A percentile compares a stretch with the other conserved stretches of the same genome.
Evolutionary conservation across 1,140 invertebrate genomes (phyloP).

Genomic region (Hormaphis cornu): DNA sequence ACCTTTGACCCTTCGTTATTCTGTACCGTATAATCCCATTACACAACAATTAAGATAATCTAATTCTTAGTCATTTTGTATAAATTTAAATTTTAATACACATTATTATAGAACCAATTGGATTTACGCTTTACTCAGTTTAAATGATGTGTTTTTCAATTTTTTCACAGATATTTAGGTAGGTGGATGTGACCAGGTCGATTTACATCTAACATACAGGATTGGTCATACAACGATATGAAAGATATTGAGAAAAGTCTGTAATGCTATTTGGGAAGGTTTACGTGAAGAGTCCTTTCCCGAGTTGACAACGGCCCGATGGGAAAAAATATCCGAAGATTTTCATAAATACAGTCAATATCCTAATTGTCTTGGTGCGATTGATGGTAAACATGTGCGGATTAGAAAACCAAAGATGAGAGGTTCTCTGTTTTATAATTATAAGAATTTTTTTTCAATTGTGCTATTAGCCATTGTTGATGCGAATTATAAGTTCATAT

Average conservation of each 20-base stretch:
- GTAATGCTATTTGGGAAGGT: neutral
- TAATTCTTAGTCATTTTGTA: too few species aligned
- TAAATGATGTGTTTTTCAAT: too few species aligned
- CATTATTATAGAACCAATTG: too few species aligned
- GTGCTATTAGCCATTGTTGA: conserved; percentile 41
- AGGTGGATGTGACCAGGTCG: neutral
- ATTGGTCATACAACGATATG: neutral
- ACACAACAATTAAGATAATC: too few species aligned
- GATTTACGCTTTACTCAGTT: too few species aligned
- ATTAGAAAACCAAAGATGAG: conserved; percentile 38
- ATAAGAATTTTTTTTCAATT: conserved; percentile 41
- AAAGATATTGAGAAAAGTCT: neutral
- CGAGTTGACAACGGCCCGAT: neutral
- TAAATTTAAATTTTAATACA: too few species aligned
- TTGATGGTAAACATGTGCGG: conserved; percentile 43
- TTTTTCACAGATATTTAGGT: neutral
- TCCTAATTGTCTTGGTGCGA: conserved; percentile 28
- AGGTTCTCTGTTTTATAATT: conserved; percentile 42
- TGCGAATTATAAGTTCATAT: conserved; percentile 42
- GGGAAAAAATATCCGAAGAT: neutral
- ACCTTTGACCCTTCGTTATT: too few species aligned
- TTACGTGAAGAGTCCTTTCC: neutral
- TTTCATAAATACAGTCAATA: neutral
- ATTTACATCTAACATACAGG: neutral
- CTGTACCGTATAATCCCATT: too few species aligned